phyloP scores from a whole-genome alignment of 1,140 invertebrate genomes.

The Heliconius melpomene region DNA sequence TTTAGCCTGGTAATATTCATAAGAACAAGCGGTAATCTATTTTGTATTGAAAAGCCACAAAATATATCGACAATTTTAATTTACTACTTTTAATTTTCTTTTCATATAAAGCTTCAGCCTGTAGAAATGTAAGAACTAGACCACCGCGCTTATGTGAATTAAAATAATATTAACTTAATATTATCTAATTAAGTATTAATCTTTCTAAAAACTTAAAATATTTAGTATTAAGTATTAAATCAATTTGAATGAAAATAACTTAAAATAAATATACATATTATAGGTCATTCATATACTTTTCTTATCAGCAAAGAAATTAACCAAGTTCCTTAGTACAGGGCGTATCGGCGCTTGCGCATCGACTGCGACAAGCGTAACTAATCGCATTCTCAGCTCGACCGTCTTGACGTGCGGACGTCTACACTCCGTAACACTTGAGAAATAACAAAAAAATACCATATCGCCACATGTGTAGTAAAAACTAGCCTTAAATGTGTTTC shows the following conservation, averaged over 20 bases:
- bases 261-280: constrained; percentile 31
- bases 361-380: constrained; percentile 48
- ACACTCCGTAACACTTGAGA: background rate
- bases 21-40: too few species aligned
- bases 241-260: background rate
- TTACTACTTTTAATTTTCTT: too few species aligned
- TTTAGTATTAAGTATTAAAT: too few species aligned
- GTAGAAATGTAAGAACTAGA: too few species aligned
- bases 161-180: too few species aligned
- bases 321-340: constrained; percentile 43
- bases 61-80: too few species aligned
- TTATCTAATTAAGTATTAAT: too few species aligned
- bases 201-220: too few species aligned
- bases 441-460: constrained; percentile 9
- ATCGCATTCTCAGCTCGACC: constrained; percentile 54
- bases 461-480: constrained; percentile 28
- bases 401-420: constrained; percentile 46
- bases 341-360: constrained; percentile 52
- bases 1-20: too few species aligned
- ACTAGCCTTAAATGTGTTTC: constrained; percentile 33
- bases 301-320: constrained; percentile 45
- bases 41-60: too few species aligned
- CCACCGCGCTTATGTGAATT: too few species aligned
- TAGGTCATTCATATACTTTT: constrained; percentile 33
- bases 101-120: too few species aligned